These are phyloP conservation scores for Pinctada fucata DNA, from an alignment of 2,888 invertebrate species.

Conservation along the genomic window DNA sequence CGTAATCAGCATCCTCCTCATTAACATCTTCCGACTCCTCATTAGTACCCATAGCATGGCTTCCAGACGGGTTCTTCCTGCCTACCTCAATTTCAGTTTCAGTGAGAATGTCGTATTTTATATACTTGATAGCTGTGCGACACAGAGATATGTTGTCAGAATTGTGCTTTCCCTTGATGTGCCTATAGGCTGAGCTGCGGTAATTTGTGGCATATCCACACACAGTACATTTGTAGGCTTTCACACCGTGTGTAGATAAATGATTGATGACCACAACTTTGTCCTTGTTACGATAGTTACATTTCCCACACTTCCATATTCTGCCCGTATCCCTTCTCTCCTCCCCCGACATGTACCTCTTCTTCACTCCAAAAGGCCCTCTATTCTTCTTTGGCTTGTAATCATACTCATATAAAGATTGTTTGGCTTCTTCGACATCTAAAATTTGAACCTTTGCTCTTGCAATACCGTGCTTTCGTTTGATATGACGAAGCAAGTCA, in stretches of 20 bases:
- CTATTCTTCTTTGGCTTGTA: slow-evolving; percentile 46
- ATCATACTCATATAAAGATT: slow-evolving; percentile 61
- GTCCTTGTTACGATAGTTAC: slow-evolving; percentile 81
- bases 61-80: slow-evolving; percentile 2
- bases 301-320: slow-evolving; percentile 90
- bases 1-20: slow-evolving; percentile 24
- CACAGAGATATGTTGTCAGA: slow-evolving; percentile 55
- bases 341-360: slow-evolving; percentile 15
- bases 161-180: slow-evolving; percentile 64
- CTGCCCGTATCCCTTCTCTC: slow-evolving; percentile 24
- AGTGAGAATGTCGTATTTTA: slow-evolving; percentile 10
- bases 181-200: slow-evolving; percentile 75
- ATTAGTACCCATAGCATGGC: neutral
- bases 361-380: slow-evolving; percentile 7
- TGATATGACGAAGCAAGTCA: slow-evolving; percentile 97
- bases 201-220: slow-evolving; percentile 76
- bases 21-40: slow-evolving; percentile 21
- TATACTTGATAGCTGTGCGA: slow-evolving; percentile 56
- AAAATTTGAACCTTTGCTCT: slow-evolving; percentile 59
- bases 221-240: slow-evolving; percentile 70
- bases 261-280: slow-evolving; percentile 69
- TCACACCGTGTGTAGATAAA: slow-evolving; percentile 64
- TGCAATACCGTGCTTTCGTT: slow-evolving; percentile 76
- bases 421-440: slow-evolving; percentile 60
- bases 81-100: slow-evolving; percentile 14